A percentile compares a stretch with the other conserved stretches of the same genome.
Evolutionary conservation across 2,113 vertebrate genomes (phyloP).

Genomic region (Ophiodon elongatus): DNA sequence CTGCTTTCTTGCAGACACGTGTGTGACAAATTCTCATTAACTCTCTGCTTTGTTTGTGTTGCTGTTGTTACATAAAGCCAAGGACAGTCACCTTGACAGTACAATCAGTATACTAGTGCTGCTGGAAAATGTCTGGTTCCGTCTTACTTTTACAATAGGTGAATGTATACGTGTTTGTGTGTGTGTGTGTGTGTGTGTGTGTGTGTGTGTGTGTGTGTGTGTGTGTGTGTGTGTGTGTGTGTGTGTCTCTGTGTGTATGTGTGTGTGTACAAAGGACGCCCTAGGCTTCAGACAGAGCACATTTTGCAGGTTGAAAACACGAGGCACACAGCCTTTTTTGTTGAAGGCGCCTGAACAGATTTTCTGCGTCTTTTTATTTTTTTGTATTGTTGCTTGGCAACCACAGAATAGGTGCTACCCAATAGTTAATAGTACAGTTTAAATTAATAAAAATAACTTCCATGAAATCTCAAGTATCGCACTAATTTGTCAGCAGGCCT

Average conservation of each 20-base stretch:
- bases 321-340: not conserved
- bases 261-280: not conserved
- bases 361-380: not conserved
- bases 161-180: not conserved
- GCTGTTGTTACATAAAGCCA: conserved; percentile 36
- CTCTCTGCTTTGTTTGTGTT: conserved; percentile 40
- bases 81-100: conserved; percentile 41
- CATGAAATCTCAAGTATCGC: not conserved
- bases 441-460: not conserved
- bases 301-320: not conserved
- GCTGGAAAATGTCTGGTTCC: conserved; percentile 1
- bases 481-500: not conserved
- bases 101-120: conserved; percentile 8
- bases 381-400: no score
- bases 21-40: conserved; percentile 57
- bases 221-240: no score
- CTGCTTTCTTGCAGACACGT: conserved; percentile 8
- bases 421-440: not conserved
- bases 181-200: not conserved
- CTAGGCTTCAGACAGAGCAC: not conserved
- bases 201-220: no score
- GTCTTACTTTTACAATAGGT: not conserved
- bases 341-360: no score
- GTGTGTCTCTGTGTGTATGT: not conserved
- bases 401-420: no score